Percentiles rank a stretch among this genome's conserved stretches.
These are phyloP conservation scores for Chloromyia formosa DNA, from an alignment of 2,888 invertebrate species.

Conservation along the genomic window DNA sequence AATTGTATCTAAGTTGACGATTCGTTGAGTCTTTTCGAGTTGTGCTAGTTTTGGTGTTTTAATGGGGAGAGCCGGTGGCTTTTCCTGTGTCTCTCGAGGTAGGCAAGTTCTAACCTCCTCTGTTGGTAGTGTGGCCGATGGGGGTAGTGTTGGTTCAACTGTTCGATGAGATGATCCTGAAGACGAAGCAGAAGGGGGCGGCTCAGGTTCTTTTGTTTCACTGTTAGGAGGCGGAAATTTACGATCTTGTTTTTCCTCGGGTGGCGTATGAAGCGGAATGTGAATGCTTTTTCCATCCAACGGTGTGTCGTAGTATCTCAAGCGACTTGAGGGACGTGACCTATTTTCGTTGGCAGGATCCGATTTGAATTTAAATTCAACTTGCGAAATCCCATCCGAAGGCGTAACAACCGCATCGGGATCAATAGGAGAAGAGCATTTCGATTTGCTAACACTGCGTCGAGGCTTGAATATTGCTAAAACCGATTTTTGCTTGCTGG, in stretches of 20 bases:
- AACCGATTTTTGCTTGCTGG: slow-evolving; percentile 73
- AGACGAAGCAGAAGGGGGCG: slow-evolving; percentile 32
- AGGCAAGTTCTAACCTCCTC: not conserved
- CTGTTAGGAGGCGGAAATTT: slow-evolving; percentile 55
- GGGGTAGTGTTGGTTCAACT: not conserved
- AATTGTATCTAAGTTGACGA: slow-evolving; percentile 67
- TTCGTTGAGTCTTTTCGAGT: slow-evolving; percentile 53
- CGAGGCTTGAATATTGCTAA: slow-evolving; percentile 74
- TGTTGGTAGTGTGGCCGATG: not conserved
- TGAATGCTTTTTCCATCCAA: slow-evolving; percentile 72
- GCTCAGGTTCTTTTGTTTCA: slow-evolving; percentile 44
- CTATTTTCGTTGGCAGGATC: slow-evolving; percentile 53
- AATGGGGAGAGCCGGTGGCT: slow-evolving; percentile 42
- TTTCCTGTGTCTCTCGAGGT: not conserved
- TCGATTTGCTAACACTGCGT: slow-evolving; percentile 64
- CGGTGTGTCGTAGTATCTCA: slow-evolving; percentile 72
- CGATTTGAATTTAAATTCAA: slow-evolving; percentile 62
- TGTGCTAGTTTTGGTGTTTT: slow-evolving; percentile 50
- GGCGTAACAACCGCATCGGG: slow-evolving; percentile 53
- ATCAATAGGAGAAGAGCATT: slow-evolving; percentile 63
- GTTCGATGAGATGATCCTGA: slow-evolving; percentile 38
- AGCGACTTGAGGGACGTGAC: slow-evolving; percentile 59
- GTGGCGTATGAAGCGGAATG: slow-evolving; percentile 79
- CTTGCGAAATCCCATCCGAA: slow-evolving; percentile 64
- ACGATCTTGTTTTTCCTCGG: slow-evolving; percentile 69